phyloP scores from a whole-genome alignment of 2,797 vertebrate genomes.

The Aplochiton taeniatus region DNA sequence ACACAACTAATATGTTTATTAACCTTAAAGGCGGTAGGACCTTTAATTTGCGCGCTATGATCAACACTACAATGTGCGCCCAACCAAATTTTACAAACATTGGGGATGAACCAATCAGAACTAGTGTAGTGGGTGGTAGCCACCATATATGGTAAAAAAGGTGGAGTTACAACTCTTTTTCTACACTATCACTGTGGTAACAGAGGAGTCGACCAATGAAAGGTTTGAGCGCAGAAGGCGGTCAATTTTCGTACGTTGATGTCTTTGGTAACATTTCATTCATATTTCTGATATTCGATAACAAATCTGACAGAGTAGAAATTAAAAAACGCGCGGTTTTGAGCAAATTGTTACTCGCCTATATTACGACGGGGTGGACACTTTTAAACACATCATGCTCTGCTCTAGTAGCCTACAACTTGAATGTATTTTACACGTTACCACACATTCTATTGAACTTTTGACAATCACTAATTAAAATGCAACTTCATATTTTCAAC shows the following conservation, averaged over 20 bases:
- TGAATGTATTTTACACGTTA: not conserved
- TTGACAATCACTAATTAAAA: no score
- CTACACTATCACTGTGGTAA: slow-evolving; percentile 75
- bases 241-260: slow-evolving; percentile 75
- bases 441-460: slow-evolving; percentile 22
- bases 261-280: slow-evolving; percentile 69
- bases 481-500: no score
- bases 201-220: slow-evolving; percentile 67
- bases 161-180: slow-evolving; percentile 63
- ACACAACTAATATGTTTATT: slow-evolving; percentile 51
- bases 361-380: slow-evolving; percentile 22
- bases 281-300: slow-evolving; percentile 56
- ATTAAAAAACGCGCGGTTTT: slow-evolving; percentile 67
- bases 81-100: slow-evolving; percentile 74
- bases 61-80: slow-evolving; percentile 47
- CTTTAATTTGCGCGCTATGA: slow-evolving; percentile 79
- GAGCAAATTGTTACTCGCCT: not conserved
- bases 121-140: slow-evolving; percentile 41
- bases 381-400: not conserved
- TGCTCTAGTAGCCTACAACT: not conserved
- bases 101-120: slow-evolving; percentile 71
- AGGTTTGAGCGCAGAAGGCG: slow-evolving; percentile 68
- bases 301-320: slow-evolving; percentile 34
- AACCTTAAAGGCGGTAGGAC: slow-evolving; percentile 59
- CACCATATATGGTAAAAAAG: slow-evolving; percentile 66